Evolutionary conservation across 23 tunicate species (phyloP).

Genomic region (Halocynthia roretzi): DNA sequence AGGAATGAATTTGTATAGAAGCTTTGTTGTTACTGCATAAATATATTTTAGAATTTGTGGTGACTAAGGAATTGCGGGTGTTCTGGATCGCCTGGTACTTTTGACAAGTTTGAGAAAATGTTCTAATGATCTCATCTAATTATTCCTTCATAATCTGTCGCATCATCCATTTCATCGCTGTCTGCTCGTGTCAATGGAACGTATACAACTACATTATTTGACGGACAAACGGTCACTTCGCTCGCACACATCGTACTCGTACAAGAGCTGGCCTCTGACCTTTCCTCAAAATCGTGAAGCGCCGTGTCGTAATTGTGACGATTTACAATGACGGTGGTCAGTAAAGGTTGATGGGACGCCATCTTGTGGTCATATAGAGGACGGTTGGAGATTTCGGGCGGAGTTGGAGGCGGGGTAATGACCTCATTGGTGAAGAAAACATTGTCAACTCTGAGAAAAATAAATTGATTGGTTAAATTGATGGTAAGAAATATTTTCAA

Average conservation of each 20-base stretch:
- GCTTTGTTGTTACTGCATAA: too few species aligned
- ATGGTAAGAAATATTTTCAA: too few species aligned
- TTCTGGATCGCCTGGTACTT: too few species aligned
- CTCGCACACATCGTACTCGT: constrained; percentile 32
- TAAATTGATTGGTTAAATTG: too few species aligned
- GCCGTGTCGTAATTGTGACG: not conserved
- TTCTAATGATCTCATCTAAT: too few species aligned
- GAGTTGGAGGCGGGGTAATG: not conserved
- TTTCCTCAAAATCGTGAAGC: constrained; percentile 2
- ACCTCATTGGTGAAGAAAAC: not conserved
- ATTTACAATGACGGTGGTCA: not conserved
- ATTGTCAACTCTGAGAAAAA: too few species aligned
- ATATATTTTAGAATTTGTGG: too few species aligned
- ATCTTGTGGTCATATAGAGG: not conserved
- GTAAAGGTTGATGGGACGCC: not conserved
- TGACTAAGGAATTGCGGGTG: too few species aligned
- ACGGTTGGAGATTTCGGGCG: not conserved
- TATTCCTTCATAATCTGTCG: too few species aligned
- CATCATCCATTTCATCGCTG: not conserved
- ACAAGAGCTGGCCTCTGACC: constrained; percentile 27
- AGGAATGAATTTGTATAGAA: too few species aligned
- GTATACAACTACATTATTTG: not conserved
- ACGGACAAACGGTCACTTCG: constrained; percentile 20
- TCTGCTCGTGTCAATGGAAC: constrained; percentile 13
- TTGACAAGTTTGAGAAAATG: too few species aligned